Percentiles rank a stretch among this genome's conserved stretches.
Conservation (phyloP, 2,797 vertebrate species). For the Naso thynnoides region DNA sequence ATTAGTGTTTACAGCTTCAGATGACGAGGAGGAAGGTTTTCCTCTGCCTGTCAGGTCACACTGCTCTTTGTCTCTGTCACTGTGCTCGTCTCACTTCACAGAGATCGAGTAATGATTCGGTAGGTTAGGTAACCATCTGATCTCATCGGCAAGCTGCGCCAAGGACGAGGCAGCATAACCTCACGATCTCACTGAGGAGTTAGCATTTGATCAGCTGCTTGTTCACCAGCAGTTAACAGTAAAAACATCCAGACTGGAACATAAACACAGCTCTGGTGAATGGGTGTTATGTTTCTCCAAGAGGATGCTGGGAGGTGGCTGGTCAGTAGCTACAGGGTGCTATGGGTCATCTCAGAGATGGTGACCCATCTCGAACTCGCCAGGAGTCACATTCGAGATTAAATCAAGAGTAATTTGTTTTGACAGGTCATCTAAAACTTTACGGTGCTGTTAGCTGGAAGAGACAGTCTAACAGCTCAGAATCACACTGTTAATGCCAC, state of each 20-base stretch:
- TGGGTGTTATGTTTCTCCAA: too few species aligned
- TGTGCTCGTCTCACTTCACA: not conserved
- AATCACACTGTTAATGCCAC: too few species aligned
- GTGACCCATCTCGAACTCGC: too few species aligned
- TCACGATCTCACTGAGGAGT: constrained; percentile 17
- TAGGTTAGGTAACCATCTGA: constrained; percentile 36
- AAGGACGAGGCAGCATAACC: not conserved
- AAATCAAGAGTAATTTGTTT: too few species aligned
- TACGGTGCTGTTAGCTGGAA: too few species aligned
- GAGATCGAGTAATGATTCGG: not conserved
- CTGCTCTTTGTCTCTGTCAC: constrained; percentile 10
- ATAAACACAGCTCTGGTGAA: not conserved
- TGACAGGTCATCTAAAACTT: too few species aligned
- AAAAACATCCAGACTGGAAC: constrained; percentile 7
- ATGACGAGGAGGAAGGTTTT: constrained; percentile 13
- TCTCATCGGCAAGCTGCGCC: not conserved
- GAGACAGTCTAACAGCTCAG: too few species aligned
- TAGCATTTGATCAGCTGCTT: not conserved
- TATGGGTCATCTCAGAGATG: too few species aligned
- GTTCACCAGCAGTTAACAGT: not conserved
- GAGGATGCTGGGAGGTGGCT: too few species aligned
- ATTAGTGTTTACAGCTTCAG: constrained; percentile 23
- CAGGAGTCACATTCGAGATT: too few species aligned
- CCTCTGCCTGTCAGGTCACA: constrained; percentile 12
- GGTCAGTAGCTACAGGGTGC: too few species aligned